Evolutionary conservation across 2,888 invertebrate genomes (phyloP).

Genomic region (Adelphocoris suturalis): DNA sequence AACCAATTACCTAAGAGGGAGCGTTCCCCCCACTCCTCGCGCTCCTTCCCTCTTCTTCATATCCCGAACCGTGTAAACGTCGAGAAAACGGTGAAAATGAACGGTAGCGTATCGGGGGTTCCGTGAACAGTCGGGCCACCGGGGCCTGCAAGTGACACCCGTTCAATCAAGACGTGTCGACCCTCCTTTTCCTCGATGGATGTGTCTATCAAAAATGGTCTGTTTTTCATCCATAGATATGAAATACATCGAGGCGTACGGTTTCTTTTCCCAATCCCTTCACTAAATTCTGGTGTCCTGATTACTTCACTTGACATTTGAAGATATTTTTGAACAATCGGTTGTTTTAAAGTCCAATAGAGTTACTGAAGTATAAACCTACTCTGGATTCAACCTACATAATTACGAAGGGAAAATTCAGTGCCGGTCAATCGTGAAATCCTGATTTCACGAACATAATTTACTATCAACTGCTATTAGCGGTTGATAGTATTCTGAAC

Average conservation of each 20-base stretch:
- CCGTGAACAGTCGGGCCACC: background rate
- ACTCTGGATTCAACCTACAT: no score
- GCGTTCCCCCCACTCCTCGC: background rate
- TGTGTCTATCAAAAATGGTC: slow-evolving; percentile 7
- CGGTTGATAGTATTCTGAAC: no score
- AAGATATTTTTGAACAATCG: no score
- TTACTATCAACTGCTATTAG: no score
- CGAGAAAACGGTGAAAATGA: slow-evolving; percentile 25
- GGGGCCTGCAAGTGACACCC: slow-evolving; percentile 16
- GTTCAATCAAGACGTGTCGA: slow-evolving; percentile 15
- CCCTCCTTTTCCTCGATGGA: slow-evolving; percentile 21
- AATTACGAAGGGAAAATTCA: no score
- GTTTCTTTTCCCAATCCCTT: background rate
- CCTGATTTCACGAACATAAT: no score
- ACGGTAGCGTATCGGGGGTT: slow-evolving; percentile 26
- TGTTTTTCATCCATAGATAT: slow-evolving; percentile 2
- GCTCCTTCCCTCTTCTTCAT: background rate
- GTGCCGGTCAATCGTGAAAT: no score
- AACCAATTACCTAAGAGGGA: slow-evolving; percentile 34
- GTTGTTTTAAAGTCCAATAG: no score
- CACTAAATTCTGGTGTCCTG: no score
- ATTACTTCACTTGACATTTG: no score
- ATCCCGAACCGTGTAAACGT: background rate
- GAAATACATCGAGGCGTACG: background rate
- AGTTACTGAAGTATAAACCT: no score